Percentiles rank a stretch among this genome's conserved stretches.
Evolutionary conservation across 2,888 invertebrate genomes (phyloP).

Genomic region (Apamea sordens): DNA sequence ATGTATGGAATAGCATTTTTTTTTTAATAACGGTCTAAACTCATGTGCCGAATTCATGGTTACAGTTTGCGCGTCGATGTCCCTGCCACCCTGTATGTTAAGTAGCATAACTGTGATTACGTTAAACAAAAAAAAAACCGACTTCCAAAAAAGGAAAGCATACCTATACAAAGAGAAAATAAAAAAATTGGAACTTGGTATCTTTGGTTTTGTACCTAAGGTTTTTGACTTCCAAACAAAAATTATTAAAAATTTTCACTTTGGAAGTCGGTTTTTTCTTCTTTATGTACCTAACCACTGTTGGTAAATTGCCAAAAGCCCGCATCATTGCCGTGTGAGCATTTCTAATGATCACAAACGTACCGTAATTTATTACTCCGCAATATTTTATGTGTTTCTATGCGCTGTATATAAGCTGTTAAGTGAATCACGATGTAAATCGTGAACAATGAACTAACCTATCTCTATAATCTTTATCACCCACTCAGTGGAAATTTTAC

Average conservation of each 20-base stretch:
- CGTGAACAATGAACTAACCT: constrained; percentile 7
- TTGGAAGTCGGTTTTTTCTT: too few species aligned
- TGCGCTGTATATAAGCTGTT: background rate
- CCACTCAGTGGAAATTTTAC: constrained; percentile 47
- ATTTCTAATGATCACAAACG: background rate
- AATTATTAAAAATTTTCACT: too few species aligned
- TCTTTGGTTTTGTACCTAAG: background rate
- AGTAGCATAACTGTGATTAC: too few species aligned
- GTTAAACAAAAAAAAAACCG: too few species aligned
- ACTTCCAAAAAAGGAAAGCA: too few species aligned
- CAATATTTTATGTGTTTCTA: background rate
- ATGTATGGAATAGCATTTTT: too few species aligned
- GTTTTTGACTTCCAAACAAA: background rate
- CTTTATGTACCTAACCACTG: too few species aligned
- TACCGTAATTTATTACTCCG: background rate
- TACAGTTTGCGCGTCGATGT: too few species aligned
- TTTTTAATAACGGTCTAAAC: too few species aligned
- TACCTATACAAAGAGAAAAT: too few species aligned
- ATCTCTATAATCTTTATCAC: constrained; percentile 19
- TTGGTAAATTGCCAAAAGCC: constrained; percentile 1
- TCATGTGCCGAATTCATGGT: too few species aligned
- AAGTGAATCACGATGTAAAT: background rate
- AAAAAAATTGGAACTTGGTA: background rate
- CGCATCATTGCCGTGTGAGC: background rate
- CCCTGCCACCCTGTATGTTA: too few species aligned